These are phyloP conservation scores for Brachionus paranguensis DNA, from an alignment of 1,140 invertebrate genomes.

Conservation along the genomic window DNA sequence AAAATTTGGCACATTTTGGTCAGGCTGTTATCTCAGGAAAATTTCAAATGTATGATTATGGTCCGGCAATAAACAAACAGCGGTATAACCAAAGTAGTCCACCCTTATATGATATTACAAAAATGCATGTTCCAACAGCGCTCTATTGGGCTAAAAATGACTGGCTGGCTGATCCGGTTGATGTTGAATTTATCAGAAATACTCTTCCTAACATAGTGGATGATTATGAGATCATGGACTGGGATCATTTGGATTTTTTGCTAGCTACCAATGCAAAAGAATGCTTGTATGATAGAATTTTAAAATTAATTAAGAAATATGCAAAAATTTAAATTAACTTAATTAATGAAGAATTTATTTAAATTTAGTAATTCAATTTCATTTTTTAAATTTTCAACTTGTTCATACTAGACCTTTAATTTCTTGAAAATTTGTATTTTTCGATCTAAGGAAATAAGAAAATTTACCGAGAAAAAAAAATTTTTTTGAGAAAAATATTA, in stretches of 20 bases:
- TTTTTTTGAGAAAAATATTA: too few relatives aligned
- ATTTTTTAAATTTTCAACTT: too few relatives aligned
- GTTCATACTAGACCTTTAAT: too few relatives aligned
- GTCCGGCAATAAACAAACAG: conserved; percentile 58
- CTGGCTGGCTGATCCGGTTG: conserved; percentile 63
- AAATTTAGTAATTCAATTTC: too few relatives aligned
- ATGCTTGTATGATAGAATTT: conserved; percentile 43
- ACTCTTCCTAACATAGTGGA: conserved; percentile 43
- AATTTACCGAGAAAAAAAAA: too few relatives aligned
- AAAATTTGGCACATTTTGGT: conserved; percentile 64
- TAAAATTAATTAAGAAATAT: conserved; percentile 28
- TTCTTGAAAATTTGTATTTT: too few relatives aligned
- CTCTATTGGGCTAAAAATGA: conserved; percentile 68
- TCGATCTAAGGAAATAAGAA: too few relatives aligned
- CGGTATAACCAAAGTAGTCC: conserved; percentile 61
- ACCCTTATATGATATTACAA: conserved; percentile 63
- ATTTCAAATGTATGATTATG: conserved; percentile 64
- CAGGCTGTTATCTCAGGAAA: conserved; percentile 47
- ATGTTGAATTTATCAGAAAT: conserved; percentile 59
- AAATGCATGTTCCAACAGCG: conserved; percentile 63
- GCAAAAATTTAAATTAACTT: neutral
- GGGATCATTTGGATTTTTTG: conserved; percentile 53
- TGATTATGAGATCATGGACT: conserved; percentile 43
- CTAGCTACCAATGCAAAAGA: conserved; percentile 49
- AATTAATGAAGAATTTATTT: neutral